Evolutionary conservation across 2,888 invertebrate species (phyloP).

Genomic region (Alloplasta piceator): DNA sequence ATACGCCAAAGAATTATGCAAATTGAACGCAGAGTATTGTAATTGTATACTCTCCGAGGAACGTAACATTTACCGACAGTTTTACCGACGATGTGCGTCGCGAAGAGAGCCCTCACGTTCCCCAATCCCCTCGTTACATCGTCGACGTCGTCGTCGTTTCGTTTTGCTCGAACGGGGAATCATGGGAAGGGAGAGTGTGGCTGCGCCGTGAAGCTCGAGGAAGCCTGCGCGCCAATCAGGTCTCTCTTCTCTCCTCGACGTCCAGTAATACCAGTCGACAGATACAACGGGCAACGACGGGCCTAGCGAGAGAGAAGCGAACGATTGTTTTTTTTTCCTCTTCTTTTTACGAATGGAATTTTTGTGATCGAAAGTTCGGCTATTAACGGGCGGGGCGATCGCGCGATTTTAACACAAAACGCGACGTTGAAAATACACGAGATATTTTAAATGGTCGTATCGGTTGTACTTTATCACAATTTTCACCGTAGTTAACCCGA

Average conservation of each 20-base stretch:
- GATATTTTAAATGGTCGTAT: slow-evolving; percentile 22
- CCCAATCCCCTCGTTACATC: slow-evolving; percentile 2
- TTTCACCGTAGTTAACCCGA: slow-evolving; percentile 35
- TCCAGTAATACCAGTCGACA: slow-evolving; percentile 79
- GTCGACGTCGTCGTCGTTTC: slow-evolving; percentile 24
- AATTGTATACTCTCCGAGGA: neutral
- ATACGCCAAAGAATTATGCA: no score
- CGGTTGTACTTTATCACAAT: slow-evolving; percentile 60
- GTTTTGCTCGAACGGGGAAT: slow-evolving; percentile 4
- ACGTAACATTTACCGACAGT: no score
- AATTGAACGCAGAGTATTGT: slow-evolving; percentile 31
- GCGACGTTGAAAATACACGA: slow-evolving; percentile 39
- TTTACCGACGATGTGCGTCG: slow-evolving; percentile 1
- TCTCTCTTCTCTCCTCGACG: slow-evolving; percentile 74
- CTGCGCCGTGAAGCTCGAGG: slow-evolving; percentile 57
- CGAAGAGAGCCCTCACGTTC: neutral
- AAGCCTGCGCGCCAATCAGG: slow-evolving; percentile 76
- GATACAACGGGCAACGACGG: slow-evolving; percentile 73
- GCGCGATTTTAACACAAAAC: slow-evolving; percentile 43
- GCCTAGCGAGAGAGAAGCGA: slow-evolving; percentile 65
- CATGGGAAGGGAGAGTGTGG: slow-evolving; percentile 34
- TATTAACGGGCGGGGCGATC: slow-evolving; percentile 31
- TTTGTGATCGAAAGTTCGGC: slow-evolving; percentile 58
- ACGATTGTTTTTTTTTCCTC: slow-evolving; percentile 30
- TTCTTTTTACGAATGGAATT: slow-evolving; percentile 67